Evolutionary conservation across 2,888 invertebrate genomes (phyloP).

Genomic region (Ochropleura leucogaster): DNA sequence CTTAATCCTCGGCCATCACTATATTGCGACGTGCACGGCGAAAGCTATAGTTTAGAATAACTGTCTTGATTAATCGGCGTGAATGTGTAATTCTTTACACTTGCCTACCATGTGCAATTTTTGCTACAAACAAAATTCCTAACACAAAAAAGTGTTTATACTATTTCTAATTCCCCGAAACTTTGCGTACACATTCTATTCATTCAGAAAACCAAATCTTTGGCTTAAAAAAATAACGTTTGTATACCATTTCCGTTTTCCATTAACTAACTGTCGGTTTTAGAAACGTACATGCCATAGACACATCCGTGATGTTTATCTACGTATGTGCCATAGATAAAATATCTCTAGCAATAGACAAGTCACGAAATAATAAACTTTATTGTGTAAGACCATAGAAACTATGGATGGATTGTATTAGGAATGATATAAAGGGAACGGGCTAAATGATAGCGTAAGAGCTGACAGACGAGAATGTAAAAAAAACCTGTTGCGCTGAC

Average conservation of each 20-base stretch:
- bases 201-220: slow-evolving; percentile 18
- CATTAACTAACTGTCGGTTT: slow-evolving; percentile 16
- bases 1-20: no score
- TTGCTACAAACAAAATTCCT: slow-evolving; percentile 23
- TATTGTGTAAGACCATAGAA: no score
- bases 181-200: slow-evolving; percentile 31
- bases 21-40: no score
- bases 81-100: slow-evolving; percentile 11
- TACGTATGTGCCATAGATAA: background rate
- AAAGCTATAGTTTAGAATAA: background rate
- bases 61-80: background rate
- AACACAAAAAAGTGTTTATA: slow-evolving; percentile 18
- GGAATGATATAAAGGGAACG: no score
- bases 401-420: no score
- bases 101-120: slow-evolving; percentile 6
- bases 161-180: slow-evolving; percentile 12
- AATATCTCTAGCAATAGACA: background rate
- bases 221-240: background rate
- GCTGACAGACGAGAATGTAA: no score
- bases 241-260: slow-evolving; percentile 23
- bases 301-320: background rate
- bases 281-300: slow-evolving; percentile 10
- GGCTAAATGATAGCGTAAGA: no score
- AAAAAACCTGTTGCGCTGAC: no score
- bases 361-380: background rate